Conservation (phyloP, 1,140 invertebrate species). For the Adelges cooleyi region DNA sequence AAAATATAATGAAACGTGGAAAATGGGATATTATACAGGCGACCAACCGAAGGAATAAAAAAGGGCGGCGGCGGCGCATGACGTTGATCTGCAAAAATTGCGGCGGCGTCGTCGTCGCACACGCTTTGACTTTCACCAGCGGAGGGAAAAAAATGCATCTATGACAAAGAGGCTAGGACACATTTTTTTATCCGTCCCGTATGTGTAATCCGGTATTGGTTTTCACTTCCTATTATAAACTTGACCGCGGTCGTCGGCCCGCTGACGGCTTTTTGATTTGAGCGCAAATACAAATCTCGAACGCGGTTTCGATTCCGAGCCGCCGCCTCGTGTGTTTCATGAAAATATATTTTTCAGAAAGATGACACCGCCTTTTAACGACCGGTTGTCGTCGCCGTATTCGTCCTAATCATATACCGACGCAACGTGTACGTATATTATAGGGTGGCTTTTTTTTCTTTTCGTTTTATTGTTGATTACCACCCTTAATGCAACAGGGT, state of each 20-base stretch:
- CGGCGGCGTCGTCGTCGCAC: too few relatives aligned
- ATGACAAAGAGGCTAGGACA: background rate
- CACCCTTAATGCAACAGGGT: background rate
- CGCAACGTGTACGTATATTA: background rate
- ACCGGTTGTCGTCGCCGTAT: too few relatives aligned
- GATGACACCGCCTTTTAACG: slow-evolving; percentile 3
- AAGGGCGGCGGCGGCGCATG: background rate
- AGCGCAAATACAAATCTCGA: background rate
- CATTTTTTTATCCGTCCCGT: background rate
- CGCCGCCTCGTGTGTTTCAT: background rate
- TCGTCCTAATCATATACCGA: background rate
- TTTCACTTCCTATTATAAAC: slow-evolving; percentile 23
- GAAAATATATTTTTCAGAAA: slow-evolving; percentile 1
- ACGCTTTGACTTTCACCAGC: slow-evolving; percentile 16
- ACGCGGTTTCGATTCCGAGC: background rate
- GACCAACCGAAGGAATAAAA: too few relatives aligned
- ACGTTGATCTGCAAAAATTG: background rate
- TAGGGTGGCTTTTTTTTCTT: background rate
- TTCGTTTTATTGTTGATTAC: background rate
- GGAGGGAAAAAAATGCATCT: slow-evolving; percentile 20
- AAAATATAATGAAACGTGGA: too few relatives aligned
- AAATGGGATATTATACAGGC: too few relatives aligned
- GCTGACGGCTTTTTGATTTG: slow-evolving; percentile 13
- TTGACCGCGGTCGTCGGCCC: background rate
- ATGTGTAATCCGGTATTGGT: slow-evolving; percentile 13